Evolutionary conservation across 1,140 invertebrate species (phyloP), one percentile per base, ranked within the genome.

Genomic region (Drosophila ohnishii): DNA sequence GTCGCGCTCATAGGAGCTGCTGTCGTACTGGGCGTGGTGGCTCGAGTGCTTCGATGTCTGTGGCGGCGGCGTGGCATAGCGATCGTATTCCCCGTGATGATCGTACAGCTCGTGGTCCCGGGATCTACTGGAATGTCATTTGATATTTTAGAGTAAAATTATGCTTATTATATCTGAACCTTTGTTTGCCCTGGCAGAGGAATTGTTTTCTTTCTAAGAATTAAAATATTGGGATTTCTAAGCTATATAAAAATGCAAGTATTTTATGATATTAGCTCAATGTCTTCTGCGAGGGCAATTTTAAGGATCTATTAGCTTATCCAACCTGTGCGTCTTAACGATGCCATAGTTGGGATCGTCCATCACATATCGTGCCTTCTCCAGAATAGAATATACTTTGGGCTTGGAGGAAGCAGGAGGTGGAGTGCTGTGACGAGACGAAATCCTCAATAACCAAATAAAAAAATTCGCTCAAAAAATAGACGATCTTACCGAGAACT

Each of bases 371-470:
- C 96, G 93, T 0, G 96, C 96, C 61, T 95, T 94, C 92, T 97
- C 96, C 76, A 97, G 92, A 75, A 97, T 97, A 55, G 95, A 96
- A 90, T 96, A 94, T 3, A 96, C 95, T 92, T 96, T 96, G 22
- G 94, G 93, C 73, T 94, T 94, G 4, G 94, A 65, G 90, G 92
- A 64, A 19, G 92, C 90, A 53, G 92, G 92, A 22, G 93, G 92
- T 30, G 90, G 90, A 16, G 90, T 91, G 25, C 90, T 91, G 30
- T 40, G 34, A 64, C 37, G 42, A 19, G 6, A 59, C n/a, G 30
- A 16, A 48, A 40, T 47, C 45, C 45, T 37, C 28, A 57, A 28
- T 32, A 32, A 45, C 19, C 14, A 32, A 16, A 28, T 16, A 14
- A 35, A 25, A 35, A 25, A 40, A 16, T 11, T 4, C 10, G 1